Evolutionary conservation across 2,797 vertebrate genomes (phyloP), one percentile per base, ranked within the genome.

Genomic region (Sebastes iracundus): DNA sequence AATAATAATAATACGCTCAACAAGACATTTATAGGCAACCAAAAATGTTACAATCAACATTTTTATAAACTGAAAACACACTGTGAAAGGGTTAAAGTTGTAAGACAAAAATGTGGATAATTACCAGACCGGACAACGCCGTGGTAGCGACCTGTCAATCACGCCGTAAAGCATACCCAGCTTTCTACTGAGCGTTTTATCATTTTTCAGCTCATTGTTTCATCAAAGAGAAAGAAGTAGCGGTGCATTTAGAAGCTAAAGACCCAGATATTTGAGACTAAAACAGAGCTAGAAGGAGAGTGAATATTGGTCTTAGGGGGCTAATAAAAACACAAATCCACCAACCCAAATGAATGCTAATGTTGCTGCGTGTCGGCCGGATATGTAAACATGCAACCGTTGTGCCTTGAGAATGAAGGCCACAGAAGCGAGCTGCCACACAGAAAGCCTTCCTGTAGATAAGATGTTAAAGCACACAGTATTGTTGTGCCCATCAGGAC

Each of bases 391-490:
- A 58, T 70, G 32, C n/a, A 69, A 27, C 7, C 0, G 16, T 13
- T 69, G 13, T 9, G 25, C 11, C 25, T 30, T 63, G 22, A 78
- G 33, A 72, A 38, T 62, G 23, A 83, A 89, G 79, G 62, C 61
- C 75, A 84, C 32, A 75, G 33, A 75, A 53, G n/a, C 1, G 7
- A 63, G 32, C 22, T 42, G 7, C 56, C 53, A 30, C 66, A 75
- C 28, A 74, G 62, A 88, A 83, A 25, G 56, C 11, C 35, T 90
- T 93, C 92, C 90, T 88, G 76, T 52, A 75, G 90, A 92, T 92
- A 91, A 77, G 49, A 49, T 23, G 6, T 27, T 52, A 53, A 76
- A 80, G 76, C 13, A 20, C 20, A 18, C 30, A 6, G 38, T 53
- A 58, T 55, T 27, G 22, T 32, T 56, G 18, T 83, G 28, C 14